Evolutionary conservation across 2,113 vertebrate genomes (phyloP).

Genomic region (Trogon surrucura): DNA sequence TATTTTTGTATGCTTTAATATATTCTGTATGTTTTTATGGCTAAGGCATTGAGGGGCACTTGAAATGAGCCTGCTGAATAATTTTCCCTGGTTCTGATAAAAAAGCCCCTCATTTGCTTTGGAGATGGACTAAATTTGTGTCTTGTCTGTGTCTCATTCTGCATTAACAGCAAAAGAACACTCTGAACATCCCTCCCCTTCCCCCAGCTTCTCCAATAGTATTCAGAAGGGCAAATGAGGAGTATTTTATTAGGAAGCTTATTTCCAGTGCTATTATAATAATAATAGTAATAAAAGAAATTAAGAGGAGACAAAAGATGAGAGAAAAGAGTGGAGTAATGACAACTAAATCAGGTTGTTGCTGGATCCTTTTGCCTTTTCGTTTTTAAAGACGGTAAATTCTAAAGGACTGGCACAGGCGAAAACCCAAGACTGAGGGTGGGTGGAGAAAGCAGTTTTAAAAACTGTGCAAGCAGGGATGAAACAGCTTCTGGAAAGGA

Average conservation of each 20-base stretch:
- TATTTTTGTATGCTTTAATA: neutral
- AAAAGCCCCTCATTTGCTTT: constrained; percentile 1
- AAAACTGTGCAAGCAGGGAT: constrained; percentile 39
- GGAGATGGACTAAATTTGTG: constrained; percentile 1
- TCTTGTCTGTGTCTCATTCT: neutral
- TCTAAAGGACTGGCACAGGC: neutral
- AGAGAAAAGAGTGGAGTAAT: neutral
- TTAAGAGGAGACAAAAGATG: neutral
- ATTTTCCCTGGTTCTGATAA: neutral
- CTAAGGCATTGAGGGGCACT: neutral
- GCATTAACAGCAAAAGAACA: neutral
- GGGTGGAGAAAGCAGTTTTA: constrained; percentile 23
- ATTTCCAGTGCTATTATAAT: neutral
- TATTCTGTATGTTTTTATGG: neutral
- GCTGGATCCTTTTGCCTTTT: neutral
- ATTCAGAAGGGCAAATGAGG: constrained; percentile 16
- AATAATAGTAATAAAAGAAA: neutral
- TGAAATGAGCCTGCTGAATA: neutral
- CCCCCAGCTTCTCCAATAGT: neutral
- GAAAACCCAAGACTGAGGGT: constrained; percentile 22
- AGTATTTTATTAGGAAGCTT: neutral
- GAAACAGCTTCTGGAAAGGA: constrained; percentile 48
- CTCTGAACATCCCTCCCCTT: neutral
- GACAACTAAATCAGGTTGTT: neutral
- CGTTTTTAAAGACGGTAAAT: neutral